Evolutionary conservation across 2,888 invertebrate species (phyloP).

Genomic region (Macaria liturata): DNA sequence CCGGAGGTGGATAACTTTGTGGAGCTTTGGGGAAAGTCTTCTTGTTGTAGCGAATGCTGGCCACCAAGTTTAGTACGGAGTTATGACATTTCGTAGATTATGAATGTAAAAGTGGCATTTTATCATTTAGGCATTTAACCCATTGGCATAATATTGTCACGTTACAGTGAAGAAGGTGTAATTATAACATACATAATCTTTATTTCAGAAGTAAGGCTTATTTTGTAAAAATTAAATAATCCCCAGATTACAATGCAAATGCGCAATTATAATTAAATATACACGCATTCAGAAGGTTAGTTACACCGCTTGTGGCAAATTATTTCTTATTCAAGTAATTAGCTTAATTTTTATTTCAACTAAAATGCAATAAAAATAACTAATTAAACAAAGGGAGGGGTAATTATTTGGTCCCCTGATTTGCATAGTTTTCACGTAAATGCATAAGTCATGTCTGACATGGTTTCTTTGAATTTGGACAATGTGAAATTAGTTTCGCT

Average conservation of each 20-base stretch:
- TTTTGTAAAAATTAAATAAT: slow-evolving; percentile 1
- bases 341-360: neutral
- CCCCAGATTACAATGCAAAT: neutral
- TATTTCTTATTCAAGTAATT: slow-evolving; percentile 5
- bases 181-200: neutral
- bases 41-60: too few relatives aligned
- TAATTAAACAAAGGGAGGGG: slow-evolving; percentile 15
- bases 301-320: slow-evolving; percentile 8
- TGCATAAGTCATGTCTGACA: slow-evolving; percentile 24
- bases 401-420: slow-evolving; percentile 22
- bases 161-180: too few relatives aligned
- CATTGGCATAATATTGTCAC: too few relatives aligned
- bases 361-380: slow-evolving; percentile 3
- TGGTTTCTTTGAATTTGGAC: slow-evolving; percentile 28
- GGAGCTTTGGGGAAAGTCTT: too few relatives aligned
- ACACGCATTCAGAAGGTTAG: slow-evolving; percentile 3
- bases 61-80: too few relatives aligned
- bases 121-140: too few relatives aligned
- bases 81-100: too few relatives aligned
- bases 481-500: slow-evolving; percentile 29
- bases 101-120: too few relatives aligned
- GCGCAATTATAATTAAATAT: slow-evolving; percentile 4
- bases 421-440: slow-evolving; percentile 25
- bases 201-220: slow-evolving; percentile 1
- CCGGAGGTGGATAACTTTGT: too few relatives aligned